Conservation (phyloP, 1,140 invertebrate genomes). For the Papilio dardanus region DNA sequence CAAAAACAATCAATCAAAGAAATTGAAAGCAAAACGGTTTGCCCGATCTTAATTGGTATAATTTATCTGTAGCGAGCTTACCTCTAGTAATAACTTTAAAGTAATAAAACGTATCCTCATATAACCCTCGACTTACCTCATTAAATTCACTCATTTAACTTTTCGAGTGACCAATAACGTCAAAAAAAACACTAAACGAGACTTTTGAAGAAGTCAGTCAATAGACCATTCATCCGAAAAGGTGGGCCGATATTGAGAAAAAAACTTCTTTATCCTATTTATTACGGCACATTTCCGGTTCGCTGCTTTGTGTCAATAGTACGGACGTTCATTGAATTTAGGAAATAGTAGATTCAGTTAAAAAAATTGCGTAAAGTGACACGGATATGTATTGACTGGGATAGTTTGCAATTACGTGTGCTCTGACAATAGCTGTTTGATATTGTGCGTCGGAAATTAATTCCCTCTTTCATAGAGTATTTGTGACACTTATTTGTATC, state of each 20-base stretch:
- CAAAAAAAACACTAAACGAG: slow-evolving; percentile 30
- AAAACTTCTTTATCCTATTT: slow-evolving; percentile 55
- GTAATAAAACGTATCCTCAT: background rate
- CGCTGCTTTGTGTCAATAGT: slow-evolving; percentile 52
- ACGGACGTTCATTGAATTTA: slow-evolving; percentile 47
- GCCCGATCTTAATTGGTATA: slow-evolving; percentile 11
- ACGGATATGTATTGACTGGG: slow-evolving; percentile 29
- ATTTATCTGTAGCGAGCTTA: background rate
- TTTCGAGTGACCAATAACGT: slow-evolving; percentile 24
- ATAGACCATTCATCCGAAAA: slow-evolving; percentile 51
- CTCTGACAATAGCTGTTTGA: slow-evolving; percentile 34
- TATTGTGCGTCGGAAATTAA: slow-evolving; percentile 32
- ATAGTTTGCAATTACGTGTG: slow-evolving; percentile 27
- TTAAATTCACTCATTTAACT: slow-evolving; percentile 30
- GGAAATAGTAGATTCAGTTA: slow-evolving; percentile 52
- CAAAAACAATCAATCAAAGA: background rate
- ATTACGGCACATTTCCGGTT: slow-evolving; percentile 61
- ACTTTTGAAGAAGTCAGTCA: slow-evolving; percentile 58
- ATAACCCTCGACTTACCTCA: slow-evolving; percentile 8
- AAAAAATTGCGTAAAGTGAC: slow-evolving; percentile 33
- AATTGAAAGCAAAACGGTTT: background rate
- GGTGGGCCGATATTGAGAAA: slow-evolving; percentile 43
- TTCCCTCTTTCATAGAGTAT: slow-evolving; percentile 18
- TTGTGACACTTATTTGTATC: slow-evolving; percentile 24
- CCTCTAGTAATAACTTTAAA: background rate